phyloP scores from a whole-genome alignment of 1,140 invertebrate genomes.

The Bombus cullumanus region DNA sequence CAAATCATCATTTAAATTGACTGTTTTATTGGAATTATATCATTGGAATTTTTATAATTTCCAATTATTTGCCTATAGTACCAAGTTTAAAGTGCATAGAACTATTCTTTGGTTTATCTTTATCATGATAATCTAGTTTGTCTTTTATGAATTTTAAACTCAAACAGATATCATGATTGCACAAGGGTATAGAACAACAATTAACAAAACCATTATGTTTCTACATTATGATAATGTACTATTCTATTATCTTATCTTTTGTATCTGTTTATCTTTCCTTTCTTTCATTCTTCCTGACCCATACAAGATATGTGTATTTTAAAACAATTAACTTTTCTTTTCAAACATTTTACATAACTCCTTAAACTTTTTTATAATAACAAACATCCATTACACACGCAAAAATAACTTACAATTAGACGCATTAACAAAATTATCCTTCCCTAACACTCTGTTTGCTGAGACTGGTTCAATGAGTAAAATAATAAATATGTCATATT shows the following conservation, averaged over 20 bases:
- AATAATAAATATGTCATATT: neutral
- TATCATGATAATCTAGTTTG: neutral
- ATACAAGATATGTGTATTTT: neutral
- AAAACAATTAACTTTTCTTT: neutral
- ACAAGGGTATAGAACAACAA: neutral
- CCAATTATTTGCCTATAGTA: neutral
- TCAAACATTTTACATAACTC: neutral
- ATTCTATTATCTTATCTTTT: constrained; percentile 12
- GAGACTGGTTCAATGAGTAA: neutral
- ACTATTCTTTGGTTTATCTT: neutral
- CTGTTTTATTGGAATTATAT: neutral
- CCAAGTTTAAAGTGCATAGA: neutral
- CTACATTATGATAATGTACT: neutral
- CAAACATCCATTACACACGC: neutral
- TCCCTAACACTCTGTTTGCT: constrained; percentile 12
- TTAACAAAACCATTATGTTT: neutral
- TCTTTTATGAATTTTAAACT: neutral
- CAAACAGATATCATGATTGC: constrained; percentile 10
- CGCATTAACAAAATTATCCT: constrained; percentile 3
- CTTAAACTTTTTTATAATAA: neutral
- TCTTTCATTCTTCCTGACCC: neutral
- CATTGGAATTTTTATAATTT: neutral
- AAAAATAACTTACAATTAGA: neutral
- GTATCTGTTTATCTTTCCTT: neutral
- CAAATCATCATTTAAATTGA: neutral